A percentile compares a stretch with the other conserved stretches of the same genome.
These are phyloP conservation scores for Anguilla obscura DNA, from an alignment of 2,797 vertebrate genomes.

Conservation along the genomic window DNA sequence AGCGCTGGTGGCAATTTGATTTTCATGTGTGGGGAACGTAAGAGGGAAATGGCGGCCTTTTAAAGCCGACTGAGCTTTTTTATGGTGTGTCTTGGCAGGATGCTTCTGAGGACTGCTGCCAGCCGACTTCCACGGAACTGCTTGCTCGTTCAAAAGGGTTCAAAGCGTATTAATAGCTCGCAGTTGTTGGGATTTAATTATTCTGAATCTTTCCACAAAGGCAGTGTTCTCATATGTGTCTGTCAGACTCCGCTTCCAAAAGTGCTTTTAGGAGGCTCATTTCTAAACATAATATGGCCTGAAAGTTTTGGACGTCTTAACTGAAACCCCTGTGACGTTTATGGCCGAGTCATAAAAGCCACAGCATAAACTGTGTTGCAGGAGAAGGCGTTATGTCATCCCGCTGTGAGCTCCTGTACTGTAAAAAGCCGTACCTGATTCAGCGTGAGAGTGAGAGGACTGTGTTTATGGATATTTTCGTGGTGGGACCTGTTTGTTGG, in stretches of 20 bases:
- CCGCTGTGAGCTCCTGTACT: background rate
- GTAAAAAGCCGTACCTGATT: constrained; percentile 12
- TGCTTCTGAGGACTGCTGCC: background rate
- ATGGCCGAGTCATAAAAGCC: constrained; percentile 4
- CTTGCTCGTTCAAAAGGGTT: constrained; percentile 17
- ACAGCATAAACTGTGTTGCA: background rate
- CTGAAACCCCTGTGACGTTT: background rate
- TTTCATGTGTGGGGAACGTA: background rate
- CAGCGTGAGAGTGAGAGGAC: background rate
- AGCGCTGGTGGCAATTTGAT: background rate
- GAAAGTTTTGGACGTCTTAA: constrained; percentile 5
- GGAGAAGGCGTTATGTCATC: background rate
- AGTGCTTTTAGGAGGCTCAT: constrained; percentile 22
- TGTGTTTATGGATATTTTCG: background rate
- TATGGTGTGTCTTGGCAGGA: background rate
- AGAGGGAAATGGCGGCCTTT: constrained; percentile 2
- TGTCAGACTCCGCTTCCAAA: background rate
- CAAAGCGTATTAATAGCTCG: constrained; percentile 26
- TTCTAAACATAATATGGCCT: constrained; percentile 9
- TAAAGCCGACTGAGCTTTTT: background rate
- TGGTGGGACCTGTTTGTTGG: background rate
- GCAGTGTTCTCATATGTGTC: background rate
- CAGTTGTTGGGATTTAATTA: constrained; percentile 15
- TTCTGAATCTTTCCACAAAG: constrained; percentile 6
- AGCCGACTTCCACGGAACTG: constrained; percentile 14